Evolutionary conservation across 92 coral and sea anemone genomes (phyloP), one percentile per base, ranked within the genome.

Genomic region (Epizoanthus rinbou): DNA sequence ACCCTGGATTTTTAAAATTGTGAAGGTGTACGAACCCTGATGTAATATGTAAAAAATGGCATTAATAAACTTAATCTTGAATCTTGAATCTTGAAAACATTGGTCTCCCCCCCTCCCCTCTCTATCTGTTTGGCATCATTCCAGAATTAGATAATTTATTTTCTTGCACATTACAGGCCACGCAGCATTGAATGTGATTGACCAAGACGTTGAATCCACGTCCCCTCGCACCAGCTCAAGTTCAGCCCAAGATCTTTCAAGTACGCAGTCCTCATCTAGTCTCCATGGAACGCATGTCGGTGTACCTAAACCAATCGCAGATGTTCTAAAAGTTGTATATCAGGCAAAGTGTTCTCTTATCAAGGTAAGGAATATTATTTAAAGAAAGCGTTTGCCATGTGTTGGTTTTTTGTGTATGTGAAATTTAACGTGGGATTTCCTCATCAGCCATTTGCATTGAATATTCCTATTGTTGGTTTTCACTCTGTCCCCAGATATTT

Each of bases 281-380:
- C 73, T 86, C 6, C 86, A 84, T 22, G 64, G 72, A 24, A 80
- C 89, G 17, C 87, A 75, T 33, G 80, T 90, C 18, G 75, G 91
- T 18, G 80, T 92, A 7, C 95, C 95, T 23, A 90, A 90, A 76
- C 87, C 99, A 33, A 84, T 96, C 39, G 87, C 88, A 6, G 96
- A 96, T 69, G 99, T 96, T 58, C 89, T 96, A 39, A 96, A 91
- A 81, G 91, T 94, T 52, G 97, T 94, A 22, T 90, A 96, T 80
- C 98, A 94, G 86, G 90, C 98, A 17, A 96, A 96, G 82, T 96
- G 99, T 76, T 89, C 90, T 18, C 92, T 95, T 6, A 90, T 95
- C 9, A 95, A 94, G 98, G 98, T 91, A 67, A 60, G 59, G 25
- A 33, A 58, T 35, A 16, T 16, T 8, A 18, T 6, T 73, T 13